Percentiles rank a stretch among this genome's conserved stretches.
phyloP scores from a whole-genome alignment of 2,888 invertebrate genomes.

The Cepaea hortensis region DNA sequence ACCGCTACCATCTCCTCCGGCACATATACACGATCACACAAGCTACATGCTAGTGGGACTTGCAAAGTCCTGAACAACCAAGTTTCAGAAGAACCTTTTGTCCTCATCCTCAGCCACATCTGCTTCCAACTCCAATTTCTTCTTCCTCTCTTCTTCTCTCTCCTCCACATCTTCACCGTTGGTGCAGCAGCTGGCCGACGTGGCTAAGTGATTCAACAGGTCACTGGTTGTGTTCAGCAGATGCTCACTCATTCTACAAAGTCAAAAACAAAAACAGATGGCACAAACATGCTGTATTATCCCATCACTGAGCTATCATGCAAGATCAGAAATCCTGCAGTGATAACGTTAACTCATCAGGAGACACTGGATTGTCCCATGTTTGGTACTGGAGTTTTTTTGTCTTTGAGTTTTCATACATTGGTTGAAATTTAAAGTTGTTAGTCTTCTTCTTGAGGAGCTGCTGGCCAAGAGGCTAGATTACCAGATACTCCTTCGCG shows the following conservation, averaged over 20 bases:
- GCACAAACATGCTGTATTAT: background rate
- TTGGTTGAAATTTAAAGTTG: too few relatives aligned
- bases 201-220: constrained; percentile 58
- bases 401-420: too few relatives aligned
- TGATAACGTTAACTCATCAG: too few relatives aligned
- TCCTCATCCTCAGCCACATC: background rate
- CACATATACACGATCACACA: background rate
- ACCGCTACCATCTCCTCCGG: background rate
- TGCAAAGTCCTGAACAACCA: background rate
- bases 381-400: too few relatives aligned
- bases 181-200: constrained; percentile 51
- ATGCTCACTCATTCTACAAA: constrained; percentile 61
- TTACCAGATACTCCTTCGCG: too few relatives aligned
- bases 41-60: background rate
- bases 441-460: too few relatives aligned
- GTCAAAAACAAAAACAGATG: background rate
- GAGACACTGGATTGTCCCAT: too few relatives aligned
- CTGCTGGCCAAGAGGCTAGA: too few relatives aligned
- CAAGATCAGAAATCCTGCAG: background rate
- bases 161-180: constrained; percentile 31
- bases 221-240: constrained; percentile 61
- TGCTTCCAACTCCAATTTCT: background rate
- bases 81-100: constrained; percentile 3
- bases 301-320: background rate
- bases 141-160: constrained; percentile 4